phyloP scores from a whole-genome alignment of 2,113 vertebrate genomes.

The Melanerpes aurifrons region DNA sequence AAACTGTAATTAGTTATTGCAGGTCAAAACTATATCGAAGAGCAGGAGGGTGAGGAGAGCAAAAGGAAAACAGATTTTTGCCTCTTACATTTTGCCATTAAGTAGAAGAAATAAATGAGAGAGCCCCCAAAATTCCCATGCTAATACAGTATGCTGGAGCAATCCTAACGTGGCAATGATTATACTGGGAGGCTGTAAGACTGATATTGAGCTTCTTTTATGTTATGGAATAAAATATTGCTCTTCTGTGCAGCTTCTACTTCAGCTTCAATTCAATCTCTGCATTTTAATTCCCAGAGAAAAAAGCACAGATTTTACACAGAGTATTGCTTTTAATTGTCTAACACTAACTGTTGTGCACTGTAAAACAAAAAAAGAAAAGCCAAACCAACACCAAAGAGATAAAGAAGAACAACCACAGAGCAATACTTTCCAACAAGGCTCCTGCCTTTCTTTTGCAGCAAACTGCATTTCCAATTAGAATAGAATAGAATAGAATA shows the following conservation, averaged over 20 bases:
- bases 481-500: too few relatives aligned
- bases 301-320: background rate
- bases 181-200: background rate
- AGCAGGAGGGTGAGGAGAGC: background rate
- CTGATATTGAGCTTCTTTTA: background rate
- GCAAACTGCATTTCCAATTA: background rate
- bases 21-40: slow-evolving; percentile 7
- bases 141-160: background rate
- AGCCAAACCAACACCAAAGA: too few relatives aligned
- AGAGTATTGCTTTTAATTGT: background rate
- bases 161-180: background rate
- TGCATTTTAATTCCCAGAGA: background rate
- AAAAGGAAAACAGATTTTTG: background rate
- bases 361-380: background rate
- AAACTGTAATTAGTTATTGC: slow-evolving; percentile 1
- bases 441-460: background rate
- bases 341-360: background rate
- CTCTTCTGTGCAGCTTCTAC: background rate
- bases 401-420: background rate
- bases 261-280: background rate
- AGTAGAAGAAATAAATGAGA: background rate
- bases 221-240: background rate
- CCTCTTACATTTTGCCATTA: background rate
- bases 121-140: background rate
- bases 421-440: background rate